Evolutionary conservation across 2,797 vertebrate genomes (phyloP), one percentile per base, ranked within the genome.

Genomic region (Centropyge bicolor): DNA sequence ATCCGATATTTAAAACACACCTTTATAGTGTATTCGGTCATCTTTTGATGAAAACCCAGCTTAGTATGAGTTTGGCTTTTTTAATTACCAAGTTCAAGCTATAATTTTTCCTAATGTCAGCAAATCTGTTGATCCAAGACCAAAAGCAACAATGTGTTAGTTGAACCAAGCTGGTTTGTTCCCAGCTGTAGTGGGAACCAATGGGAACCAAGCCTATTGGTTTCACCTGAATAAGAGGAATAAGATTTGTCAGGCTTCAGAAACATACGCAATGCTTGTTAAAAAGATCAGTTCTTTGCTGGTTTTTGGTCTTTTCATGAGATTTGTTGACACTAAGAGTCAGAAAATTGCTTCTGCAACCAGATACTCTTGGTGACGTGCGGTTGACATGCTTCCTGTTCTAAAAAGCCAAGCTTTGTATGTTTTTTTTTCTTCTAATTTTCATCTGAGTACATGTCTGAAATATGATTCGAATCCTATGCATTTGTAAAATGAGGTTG

Each of bases 111-210:
- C 48, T 48, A 12, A 4, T 67, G 57, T 82, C 49, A 73, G 64
- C 43, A 76, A 76, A 83, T 78, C n/a, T 36, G 19, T 45, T 49
- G 8, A 75, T 46, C 41, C 62, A 85, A 63, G 17, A 56, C 48
- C 61, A 70, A 68, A 85, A 48, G 20, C 73, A 36, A 24, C 68
- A 64, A 24, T 48, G 17, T 57, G 9, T 64, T 43, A 16, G 1
- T 46, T 64, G 31, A 27, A 4, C 27, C 27, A 31, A 31, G 27
- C 27, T 31, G 2, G 27, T 31, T 31, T 4, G 27, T 31, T 31
- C 27, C 27, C 27, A 31, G 2, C 27, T 36, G 10, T 8, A 19
- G 9, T 6, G 14, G 38, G 40, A 31, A 35, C 16, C 14, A 6
- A 45, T 6, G 14, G 38, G 40, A 31, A 35, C 16, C 14, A 6